Conservation (phyloP, 2,888 invertebrate genomes). For the Cistogaster globosa region DNA sequence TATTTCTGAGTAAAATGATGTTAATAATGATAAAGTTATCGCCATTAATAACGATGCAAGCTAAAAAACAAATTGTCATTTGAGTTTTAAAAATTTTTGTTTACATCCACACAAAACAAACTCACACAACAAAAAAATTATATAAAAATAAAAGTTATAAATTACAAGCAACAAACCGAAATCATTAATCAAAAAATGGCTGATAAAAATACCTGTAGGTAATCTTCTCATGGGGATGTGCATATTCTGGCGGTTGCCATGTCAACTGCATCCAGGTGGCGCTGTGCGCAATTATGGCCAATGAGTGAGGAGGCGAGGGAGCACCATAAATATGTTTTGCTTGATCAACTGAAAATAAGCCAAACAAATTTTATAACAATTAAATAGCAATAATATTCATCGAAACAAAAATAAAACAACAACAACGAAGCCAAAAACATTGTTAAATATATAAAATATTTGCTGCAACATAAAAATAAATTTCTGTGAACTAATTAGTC, state of each 20-base stretch:
- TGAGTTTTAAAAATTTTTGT: too few species aligned
- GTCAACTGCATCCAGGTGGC: constrained; percentile 92
- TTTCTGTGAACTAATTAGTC: constrained; percentile 45
- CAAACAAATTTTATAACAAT: constrained; percentile 16
- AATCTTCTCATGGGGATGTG: constrained; percentile 90
- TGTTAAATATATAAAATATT: background rate
- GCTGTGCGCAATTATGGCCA: constrained; percentile 90
- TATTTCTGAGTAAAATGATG: background rate
- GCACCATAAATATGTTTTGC: constrained; percentile 84
- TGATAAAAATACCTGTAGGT: constrained; percentile 86
- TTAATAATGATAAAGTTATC: background rate
- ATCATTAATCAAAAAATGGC: too few species aligned
- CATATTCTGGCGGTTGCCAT: constrained; percentile 94
- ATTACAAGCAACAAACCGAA: constrained; percentile 17
- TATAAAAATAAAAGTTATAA: constrained; percentile 26
- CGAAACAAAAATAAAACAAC: too few species aligned
- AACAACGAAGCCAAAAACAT: background rate
- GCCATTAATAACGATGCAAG: background rate
- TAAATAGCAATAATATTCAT: constrained; percentile 26
- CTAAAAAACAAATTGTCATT: background rate
- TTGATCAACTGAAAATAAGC: constrained; percentile 56
- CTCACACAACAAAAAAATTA: too few species aligned
- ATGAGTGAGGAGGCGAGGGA: constrained; percentile 91
- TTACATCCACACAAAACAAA: background rate
- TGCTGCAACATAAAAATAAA: background rate